These are phyloP conservation scores for Ennomos erosarius DNA, from an alignment of 2,888 invertebrate species.

Conservation along the genomic window DNA sequence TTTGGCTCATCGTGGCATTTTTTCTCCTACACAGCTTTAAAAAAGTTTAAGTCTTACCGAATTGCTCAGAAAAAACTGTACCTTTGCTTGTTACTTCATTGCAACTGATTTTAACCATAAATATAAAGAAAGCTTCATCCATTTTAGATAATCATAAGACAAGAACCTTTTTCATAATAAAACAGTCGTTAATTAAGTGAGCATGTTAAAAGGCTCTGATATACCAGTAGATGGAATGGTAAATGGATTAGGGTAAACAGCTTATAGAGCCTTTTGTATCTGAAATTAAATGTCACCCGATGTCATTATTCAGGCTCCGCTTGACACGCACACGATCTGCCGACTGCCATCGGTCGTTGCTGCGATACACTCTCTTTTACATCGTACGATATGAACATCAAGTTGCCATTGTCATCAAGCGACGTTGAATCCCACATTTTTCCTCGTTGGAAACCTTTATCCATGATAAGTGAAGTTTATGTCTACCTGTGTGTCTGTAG, in stretches of 20 bases:
- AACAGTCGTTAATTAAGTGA: slow-evolving; percentile 24
- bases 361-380: slow-evolving; percentile 52
- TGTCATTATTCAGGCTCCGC: slow-evolving; percentile 78
- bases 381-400: slow-evolving; percentile 41
- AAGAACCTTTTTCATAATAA: slow-evolving; percentile 1
- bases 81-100: no score
- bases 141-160: background rate
- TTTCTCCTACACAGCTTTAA: no score
- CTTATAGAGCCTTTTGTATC: slow-evolving; percentile 83
- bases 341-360: slow-evolving; percentile 54
- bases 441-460: no score
- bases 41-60: no score
- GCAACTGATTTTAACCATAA: no score
- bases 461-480: no score
- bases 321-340: slow-evolving; percentile 74
- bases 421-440: no score
- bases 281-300: slow-evolving; percentile 82
- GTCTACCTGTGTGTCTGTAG: no score
- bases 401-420: no score
- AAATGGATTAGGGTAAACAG: slow-evolving; percentile 82
- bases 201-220: slow-evolving; percentile 60
- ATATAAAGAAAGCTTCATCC: no score
- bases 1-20: no score
- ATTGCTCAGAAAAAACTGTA: no score
- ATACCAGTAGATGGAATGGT: slow-evolving; percentile 52